These are phyloP conservation scores for Hydropsyche tenuis DNA, from an alignment of 1,140 invertebrate genomes.

Conservation along the genomic window DNA sequence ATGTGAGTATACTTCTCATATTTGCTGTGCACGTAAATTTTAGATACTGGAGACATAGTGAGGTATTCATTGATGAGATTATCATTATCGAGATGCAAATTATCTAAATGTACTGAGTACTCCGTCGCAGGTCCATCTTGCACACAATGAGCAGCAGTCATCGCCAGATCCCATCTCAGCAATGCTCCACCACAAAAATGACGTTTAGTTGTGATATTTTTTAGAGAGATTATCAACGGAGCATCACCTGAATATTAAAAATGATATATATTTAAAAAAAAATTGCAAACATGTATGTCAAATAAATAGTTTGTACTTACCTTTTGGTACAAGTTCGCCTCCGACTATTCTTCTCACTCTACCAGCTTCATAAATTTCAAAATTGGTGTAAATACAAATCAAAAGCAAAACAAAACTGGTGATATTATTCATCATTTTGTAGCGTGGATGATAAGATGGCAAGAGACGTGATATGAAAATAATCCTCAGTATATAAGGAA, in stretches of 20 bases:
- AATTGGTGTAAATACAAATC: neutral
- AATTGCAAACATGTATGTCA: neutral
- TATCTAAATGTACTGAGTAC: constrained; percentile 39
- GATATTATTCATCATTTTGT: neutral
- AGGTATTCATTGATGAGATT: constrained; percentile 1
- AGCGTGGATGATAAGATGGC: neutral
- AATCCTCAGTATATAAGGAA: constrained; percentile 4
- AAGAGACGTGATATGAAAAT: too few relatives aligned
- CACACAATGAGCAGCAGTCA: constrained; percentile 65
- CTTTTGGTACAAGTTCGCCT: constrained; percentile 35
- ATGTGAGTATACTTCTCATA: constrained; percentile 37
- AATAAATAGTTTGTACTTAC: constrained; percentile 27
- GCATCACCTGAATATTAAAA: constrained; percentile 25
- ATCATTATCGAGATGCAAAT: constrained; percentile 10
- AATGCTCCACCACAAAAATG: constrained; percentile 63
- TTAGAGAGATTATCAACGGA: constrained; percentile 42
- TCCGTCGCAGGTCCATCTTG: constrained; percentile 31
- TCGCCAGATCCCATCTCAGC: constrained; percentile 55
- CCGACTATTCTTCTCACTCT: constrained; percentile 43
- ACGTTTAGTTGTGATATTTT: constrained; percentile 30
- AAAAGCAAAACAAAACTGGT: neutral
- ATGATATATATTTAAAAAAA: constrained; percentile 1
- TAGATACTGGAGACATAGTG: constrained; percentile 23
- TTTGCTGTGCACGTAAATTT: constrained; percentile 36
- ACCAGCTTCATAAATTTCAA: neutral